phyloP scores from a whole-genome alignment of 2,113 vertebrate genomes.

The Equus quagga region DNA sequence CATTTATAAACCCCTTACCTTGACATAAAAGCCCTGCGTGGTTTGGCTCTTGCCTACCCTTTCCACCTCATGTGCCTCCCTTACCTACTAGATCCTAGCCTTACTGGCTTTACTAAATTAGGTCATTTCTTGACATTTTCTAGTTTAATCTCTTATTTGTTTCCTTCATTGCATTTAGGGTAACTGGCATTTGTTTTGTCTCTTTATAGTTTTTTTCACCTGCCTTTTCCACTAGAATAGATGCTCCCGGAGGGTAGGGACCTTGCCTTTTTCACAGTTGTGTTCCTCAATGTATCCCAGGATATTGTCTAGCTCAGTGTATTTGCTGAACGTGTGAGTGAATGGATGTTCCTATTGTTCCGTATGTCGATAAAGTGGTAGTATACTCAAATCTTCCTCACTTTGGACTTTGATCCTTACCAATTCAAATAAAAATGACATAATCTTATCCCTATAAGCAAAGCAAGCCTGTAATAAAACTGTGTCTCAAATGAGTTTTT shows the following conservation, averaged over 20 bases:
- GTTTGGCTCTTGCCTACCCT: neutral
- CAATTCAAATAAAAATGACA: neutral
- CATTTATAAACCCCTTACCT: neutral
- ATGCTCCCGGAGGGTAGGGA: neutral
- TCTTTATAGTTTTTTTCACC: neutral
- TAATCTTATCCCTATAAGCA: neutral
- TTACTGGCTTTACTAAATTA: neutral
- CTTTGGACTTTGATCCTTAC: neutral
- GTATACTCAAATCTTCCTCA: neutral
- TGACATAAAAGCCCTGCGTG: neutral
- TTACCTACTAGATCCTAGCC: neutral
- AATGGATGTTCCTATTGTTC: neutral
- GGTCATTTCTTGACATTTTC: neutral
- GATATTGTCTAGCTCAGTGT: neutral
- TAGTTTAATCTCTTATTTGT: neutral
- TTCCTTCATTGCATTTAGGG: neutral
- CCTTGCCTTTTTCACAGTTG: neutral
- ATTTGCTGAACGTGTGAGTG: neutral
- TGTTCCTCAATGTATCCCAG: neutral
- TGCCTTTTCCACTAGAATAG: neutral
- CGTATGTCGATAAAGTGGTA: neutral
- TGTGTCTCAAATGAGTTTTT: neutral
- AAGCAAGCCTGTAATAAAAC: slow-evolving; percentile 38
- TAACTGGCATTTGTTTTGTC: neutral
- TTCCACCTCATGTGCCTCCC: neutral